Conservation (phyloP, 2,113 vertebrate genomes). For the Hippopotamus amphibius region DNA sequence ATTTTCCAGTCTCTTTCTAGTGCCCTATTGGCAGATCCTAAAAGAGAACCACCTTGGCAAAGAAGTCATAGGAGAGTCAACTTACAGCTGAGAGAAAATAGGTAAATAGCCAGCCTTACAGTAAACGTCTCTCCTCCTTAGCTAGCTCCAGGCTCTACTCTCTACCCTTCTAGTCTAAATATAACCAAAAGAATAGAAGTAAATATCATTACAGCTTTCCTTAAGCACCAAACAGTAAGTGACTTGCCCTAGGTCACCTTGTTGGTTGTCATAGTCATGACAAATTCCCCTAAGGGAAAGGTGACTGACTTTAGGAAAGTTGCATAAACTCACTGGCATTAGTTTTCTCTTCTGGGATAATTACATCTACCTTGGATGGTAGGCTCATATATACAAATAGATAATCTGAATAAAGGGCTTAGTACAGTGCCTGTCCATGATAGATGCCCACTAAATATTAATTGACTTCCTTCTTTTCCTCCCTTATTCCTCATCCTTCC, state of each 20-base stretch:
- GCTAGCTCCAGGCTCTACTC: background rate
- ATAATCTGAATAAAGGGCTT: background rate
- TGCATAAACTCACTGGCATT: background rate
- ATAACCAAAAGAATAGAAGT: background rate
- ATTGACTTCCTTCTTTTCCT: background rate
- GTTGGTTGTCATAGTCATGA: background rate
- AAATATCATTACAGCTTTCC: background rate
- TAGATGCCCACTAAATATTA: constrained; percentile 8
- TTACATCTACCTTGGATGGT: background rate
- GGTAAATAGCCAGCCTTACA: background rate
- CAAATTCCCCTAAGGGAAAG: background rate
- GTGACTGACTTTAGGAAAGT: background rate
- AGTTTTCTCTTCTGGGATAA: background rate
- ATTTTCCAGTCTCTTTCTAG: background rate
- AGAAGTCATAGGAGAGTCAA: background rate
- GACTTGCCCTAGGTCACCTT: background rate
- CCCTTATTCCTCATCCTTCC: background rate
- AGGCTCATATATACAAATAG: background rate
- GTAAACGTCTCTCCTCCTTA: background rate
- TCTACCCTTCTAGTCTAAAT: background rate
- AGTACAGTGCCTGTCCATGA: background rate
- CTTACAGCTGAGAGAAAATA: background rate
- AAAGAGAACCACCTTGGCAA: background rate
- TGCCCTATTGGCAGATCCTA: background rate
- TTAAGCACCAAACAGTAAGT: background rate